phyloP scores from a whole-genome alignment of 2,888 invertebrate species.

The Tetrapedia diversipes region DNA sequence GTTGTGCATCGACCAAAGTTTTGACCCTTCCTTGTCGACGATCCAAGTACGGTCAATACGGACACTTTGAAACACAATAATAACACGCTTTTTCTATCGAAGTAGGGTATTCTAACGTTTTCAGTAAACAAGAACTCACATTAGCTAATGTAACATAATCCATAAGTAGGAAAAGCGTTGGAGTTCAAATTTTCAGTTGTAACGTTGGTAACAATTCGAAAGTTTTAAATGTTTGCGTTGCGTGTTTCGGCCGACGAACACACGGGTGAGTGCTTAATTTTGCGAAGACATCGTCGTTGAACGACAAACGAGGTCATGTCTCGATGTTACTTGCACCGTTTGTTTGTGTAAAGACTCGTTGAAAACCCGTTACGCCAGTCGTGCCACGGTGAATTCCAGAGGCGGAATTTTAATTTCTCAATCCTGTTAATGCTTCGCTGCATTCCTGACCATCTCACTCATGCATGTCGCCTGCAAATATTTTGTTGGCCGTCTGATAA shows the following conservation, averaged over 20 bases:
- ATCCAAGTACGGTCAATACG: background rate
- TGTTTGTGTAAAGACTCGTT: slow-evolving; percentile 45
- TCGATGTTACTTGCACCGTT: slow-evolving; percentile 43
- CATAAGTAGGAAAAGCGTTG: background rate
- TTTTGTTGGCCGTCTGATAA: slow-evolving; percentile 6
- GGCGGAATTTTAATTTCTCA: slow-evolving; percentile 71
- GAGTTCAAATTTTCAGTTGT: background rate
- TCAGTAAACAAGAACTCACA: background rate
- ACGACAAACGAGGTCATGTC: slow-evolving; percentile 66
- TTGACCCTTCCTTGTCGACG: slow-evolving; percentile 9
- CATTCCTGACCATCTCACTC: slow-evolving; percentile 52
- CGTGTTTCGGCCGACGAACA: slow-evolving; percentile 27
- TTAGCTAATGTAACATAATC: background rate
- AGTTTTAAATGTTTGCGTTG: slow-evolving; percentile 23
- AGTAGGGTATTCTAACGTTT: too few species aligned
- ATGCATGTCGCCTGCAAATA: slow-evolving; percentile 24
- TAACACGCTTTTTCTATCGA: background rate
- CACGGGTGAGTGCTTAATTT: slow-evolving; percentile 27
- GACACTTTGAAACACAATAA: background rate
- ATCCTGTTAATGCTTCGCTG: slow-evolving; percentile 63
- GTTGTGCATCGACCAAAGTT: slow-evolving; percentile 39
- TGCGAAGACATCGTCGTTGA: slow-evolving; percentile 27
- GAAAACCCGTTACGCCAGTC: slow-evolving; percentile 66
- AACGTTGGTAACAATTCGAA: background rate
- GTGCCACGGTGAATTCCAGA: slow-evolving; percentile 59